phyloP scores from a whole-genome alignment of 2,888 invertebrate species.

The Endotricha flammealis region DNA sequence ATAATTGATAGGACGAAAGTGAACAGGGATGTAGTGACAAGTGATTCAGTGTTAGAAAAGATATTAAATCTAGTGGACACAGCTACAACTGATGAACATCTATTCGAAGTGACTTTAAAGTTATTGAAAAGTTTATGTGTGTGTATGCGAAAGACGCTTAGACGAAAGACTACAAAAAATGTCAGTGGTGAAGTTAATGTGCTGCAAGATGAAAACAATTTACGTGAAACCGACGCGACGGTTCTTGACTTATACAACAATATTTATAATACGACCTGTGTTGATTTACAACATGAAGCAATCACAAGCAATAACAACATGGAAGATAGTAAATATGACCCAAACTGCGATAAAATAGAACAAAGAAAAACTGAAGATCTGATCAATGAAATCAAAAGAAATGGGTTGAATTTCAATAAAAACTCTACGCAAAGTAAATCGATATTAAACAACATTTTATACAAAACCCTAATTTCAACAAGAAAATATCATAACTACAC shows the following conservation, averaged over 20 bases:
- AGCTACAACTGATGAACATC: conserved; percentile 45
- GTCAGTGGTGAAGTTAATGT: conserved; percentile 24
- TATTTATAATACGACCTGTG: conserved; percentile 55
- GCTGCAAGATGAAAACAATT: conserved; percentile 22
- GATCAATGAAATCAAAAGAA: conserved; percentile 13
- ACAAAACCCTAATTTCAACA: conserved; percentile 41
- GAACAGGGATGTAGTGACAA: conserved; percentile 18
- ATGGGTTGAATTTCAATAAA: conserved; percentile 8
- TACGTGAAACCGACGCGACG: conserved; percentile 18
- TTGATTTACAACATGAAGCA: conserved; percentile 35
- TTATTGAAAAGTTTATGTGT: conserved; percentile 55
- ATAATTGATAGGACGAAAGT: conserved; percentile 22
- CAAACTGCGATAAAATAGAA: neutral
- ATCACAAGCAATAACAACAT: conserved; percentile 14
- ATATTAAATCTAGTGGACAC: conserved; percentile 50
- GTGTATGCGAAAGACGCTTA: conserved; percentile 51
- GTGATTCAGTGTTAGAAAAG: conserved; percentile 42
- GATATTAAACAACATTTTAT: conserved; percentile 36
- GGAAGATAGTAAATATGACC: conserved; percentile 22
- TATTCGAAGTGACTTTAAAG: conserved; percentile 49
- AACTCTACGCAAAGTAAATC: conserved; percentile 16
- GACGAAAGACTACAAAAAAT: conserved; percentile 31
- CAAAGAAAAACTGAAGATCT: conserved; percentile 16
- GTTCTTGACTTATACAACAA: conserved; percentile 44
- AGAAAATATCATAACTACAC: conserved; percentile 43